These are phyloP conservation scores for Thaleichthys pacificus DNA, from an alignment of 2,797 vertebrate genomes.

Conservation along the genomic window DNA sequence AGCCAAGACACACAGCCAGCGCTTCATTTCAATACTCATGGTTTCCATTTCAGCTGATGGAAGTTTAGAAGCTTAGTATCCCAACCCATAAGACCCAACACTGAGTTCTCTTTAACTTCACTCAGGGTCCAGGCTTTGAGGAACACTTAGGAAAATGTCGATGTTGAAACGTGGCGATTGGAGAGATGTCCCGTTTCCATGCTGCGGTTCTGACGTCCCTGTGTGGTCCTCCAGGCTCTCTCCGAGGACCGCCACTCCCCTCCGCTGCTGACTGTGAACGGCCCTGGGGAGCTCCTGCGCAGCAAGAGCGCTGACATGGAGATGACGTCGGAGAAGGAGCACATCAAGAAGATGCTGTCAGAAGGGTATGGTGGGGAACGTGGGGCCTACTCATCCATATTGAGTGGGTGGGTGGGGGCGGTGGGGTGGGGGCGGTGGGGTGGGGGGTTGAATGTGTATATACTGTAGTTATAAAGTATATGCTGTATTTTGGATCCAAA, in stretches of 20 bases:
- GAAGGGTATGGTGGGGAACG: background rate
- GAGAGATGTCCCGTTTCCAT: background rate
- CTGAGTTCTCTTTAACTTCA: background rate
- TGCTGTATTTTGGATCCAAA: too few relatives aligned
- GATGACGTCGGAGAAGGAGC: conserved; percentile 81
- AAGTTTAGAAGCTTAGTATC: background rate
- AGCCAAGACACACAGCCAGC: background rate
- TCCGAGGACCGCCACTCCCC: conserved; percentile 76
- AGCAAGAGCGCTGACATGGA: conserved; percentile 91
- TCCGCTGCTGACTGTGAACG: conserved; percentile 79
- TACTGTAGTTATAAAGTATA: too few relatives aligned
- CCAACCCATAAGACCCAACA: background rate
- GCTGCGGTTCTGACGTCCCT: background rate
- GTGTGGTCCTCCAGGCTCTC: conserved; percentile 57
- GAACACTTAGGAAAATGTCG: background rate
- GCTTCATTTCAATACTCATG: conserved; percentile 10
- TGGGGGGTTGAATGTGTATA: too few relatives aligned
- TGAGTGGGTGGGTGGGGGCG: too few relatives aligned
- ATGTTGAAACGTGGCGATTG: background rate
- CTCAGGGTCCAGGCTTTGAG: background rate
- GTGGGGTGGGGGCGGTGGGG: too few relatives aligned
- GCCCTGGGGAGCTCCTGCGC: conserved; percentile 87
- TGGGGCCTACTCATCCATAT: too few relatives aligned
- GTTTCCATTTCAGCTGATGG: background rate
- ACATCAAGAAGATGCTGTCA: conserved; percentile 92